Base-by-base conservation (phyloP, 1,140 invertebrate genomes). In the Globodera ellingtonae region DNA sequence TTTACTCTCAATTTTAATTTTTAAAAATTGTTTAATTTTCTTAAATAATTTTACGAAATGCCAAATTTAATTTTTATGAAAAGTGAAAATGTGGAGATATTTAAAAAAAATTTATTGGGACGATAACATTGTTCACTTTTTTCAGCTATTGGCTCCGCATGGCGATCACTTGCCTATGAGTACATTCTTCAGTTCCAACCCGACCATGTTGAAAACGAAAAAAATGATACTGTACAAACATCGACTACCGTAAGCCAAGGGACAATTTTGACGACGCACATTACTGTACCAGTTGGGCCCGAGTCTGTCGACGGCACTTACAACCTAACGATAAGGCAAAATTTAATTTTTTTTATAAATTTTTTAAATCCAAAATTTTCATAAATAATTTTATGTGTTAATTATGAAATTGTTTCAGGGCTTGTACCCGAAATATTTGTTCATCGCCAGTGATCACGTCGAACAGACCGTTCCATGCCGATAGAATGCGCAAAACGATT, bases 81-180 rank as follows among this genome's bases (percentile, higher is more conserved):
- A 9, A 52, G 13, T 52, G 8, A 52, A 52, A 9, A 9, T 4
- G 50, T 52, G n/a, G n/a, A n/a, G n/a, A n/a, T n/a, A n/a, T 52
- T 52, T 52, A 3, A 52, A 10, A 10, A 10, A 52, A 52, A 52
- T 6, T 52, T 35, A 35, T 35, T 52, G 7, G 15, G 8, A 52
- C 3, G 8, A 10, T 52, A 52, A 52, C 15, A 10, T 52, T 10
- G 9, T 44, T 44, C 5, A 70, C 24, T 70, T 47, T 44, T 72
- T 84, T 21, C 59, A 84, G 83, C 83, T 5, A 69, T 70, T 74
- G 83, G 83, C 1, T 71, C 75, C 18, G 56, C 81, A 15, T 84
- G 83, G 83, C 74, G 84, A 21, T 67, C 85, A 56, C 67, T 85
- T 15, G 74, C 71, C 5, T 84, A 86, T 75, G 82, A 83, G n/a